Percentiles rank a stretch among this genome's conserved stretches.
phyloP scores from a whole-genome alignment of 1,140 invertebrate species.

The Heliothis virescens region DNA sequence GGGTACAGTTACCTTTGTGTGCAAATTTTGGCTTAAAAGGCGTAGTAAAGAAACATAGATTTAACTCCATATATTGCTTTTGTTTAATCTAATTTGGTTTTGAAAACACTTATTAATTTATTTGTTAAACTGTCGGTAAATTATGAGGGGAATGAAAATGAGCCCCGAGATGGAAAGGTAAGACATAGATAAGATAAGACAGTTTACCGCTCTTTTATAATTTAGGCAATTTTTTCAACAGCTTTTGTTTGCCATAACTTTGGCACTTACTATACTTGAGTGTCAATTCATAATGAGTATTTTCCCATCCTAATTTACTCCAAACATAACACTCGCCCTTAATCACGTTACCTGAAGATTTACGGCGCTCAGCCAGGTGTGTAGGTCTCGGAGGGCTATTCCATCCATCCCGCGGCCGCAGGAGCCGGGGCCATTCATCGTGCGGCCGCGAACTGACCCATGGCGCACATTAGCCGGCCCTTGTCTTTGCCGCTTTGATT shows the following conservation, averaged over 20 bases:
- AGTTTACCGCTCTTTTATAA: no score
- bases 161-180: no score
- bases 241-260: no score
- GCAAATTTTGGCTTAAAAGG: neutral
- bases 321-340: conserved; percentile 10
- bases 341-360: conserved; percentile 47
- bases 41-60: no score
- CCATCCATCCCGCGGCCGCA: conserved; percentile 43
- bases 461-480: conserved; percentile 69
- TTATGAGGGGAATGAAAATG: no score
- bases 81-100: no score
- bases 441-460: conserved; percentile 54
- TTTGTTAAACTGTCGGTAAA: no score
- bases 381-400: conserved; percentile 29
- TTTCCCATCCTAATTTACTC: neutral
- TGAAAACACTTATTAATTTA: no score
- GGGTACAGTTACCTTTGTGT: neutral
- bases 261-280: no score
- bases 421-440: conserved; percentile 45
- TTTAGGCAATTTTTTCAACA: no score
- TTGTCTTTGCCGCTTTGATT: conserved; percentile 78
- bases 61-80: no score
- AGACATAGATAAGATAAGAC: no score
- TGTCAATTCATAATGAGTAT: neutral
- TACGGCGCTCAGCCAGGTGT: conserved; percentile 45